Evolutionary conservation across 2,113 vertebrate genomes (phyloP).

Genomic region (Tretioscincus oriximinensis): DNA sequence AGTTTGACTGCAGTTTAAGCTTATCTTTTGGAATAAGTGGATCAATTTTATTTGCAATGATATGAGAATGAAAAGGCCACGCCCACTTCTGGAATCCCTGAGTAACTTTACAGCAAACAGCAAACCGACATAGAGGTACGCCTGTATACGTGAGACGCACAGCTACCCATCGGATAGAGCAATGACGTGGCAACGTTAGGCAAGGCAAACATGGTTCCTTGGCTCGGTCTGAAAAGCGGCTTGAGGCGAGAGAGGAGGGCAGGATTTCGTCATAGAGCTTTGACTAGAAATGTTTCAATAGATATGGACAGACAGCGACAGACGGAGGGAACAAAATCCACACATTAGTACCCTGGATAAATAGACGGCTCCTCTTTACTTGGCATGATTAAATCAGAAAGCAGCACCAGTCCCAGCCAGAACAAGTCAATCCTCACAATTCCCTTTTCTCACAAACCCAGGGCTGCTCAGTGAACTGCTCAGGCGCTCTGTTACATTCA

Average conservation of each 20-base stretch:
- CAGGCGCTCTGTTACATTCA: conserved; percentile 77
- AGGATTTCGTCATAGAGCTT: conserved; percentile 3
- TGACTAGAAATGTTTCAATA: neutral
- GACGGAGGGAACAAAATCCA: conserved; percentile 41
- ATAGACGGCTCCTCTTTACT: conserved; percentile 39
- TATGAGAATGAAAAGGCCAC: too few relatives aligned
- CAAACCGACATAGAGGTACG: neutral
- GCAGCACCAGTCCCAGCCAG: conserved; percentile 25
- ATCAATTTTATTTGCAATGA: too few relatives aligned
- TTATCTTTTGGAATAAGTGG: too few relatives aligned
- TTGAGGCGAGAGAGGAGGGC: too few relatives aligned
- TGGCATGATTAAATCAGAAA: conserved; percentile 55
- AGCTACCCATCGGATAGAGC: neutral
- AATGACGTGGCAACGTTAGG: neutral
- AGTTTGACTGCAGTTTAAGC: too few relatives aligned
- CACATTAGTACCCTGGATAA: conserved; percentile 40
- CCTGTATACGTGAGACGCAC: neutral
- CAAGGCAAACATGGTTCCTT: neutral
- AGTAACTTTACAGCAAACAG: too few relatives aligned
- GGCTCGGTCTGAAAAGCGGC: neutral
- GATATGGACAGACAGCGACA: neutral
- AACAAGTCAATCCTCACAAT: conserved; percentile 61
- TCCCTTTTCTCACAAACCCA: conserved; percentile 67
- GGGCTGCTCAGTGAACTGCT: conserved; percentile 71
- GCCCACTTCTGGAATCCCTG: too few relatives aligned